Evolutionary conservation across 2,113 vertebrate genomes (phyloP), one percentile per base, ranked within the genome.

Genomic region (Leptobrachium ailaonicum): DNA sequence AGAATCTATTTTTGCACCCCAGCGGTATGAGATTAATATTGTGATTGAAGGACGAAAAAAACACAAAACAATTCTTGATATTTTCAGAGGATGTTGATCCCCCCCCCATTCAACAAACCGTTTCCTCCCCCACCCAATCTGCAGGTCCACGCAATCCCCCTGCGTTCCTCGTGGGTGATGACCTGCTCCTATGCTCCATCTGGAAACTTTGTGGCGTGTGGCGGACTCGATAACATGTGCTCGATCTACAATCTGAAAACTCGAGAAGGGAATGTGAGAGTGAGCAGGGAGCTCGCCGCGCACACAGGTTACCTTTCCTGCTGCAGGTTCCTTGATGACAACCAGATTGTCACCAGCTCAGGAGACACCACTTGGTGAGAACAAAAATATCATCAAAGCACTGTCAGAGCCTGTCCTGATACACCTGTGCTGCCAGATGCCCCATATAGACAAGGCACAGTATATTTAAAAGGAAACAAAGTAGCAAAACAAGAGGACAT

Each of bases 161-260:
- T 99, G 80, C 95, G 96, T 80, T 99, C 98, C 2, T 98, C 97
- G 1, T 99, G 98, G 98, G 98, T 99, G 87, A 99, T 99, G 98
- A 99, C 98, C 54, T 99, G 98, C 88, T 88, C 96, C 82, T 99
- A 99, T 1, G 96, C 98, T 2, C 97, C 97, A 0, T 99, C 98
- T 0, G 98, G 98, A 76, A 98, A 98, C 89, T 94, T 97, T 10
- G 97, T 98, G 89, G 96, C 98, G 0, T 99, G 98, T 11, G 98
- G 98, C 0, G 98, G 98, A 4, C 92, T 99, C 82, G 98, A 99
- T 90, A 99, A 99, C 87, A 96, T 98, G 95, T 99, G 98, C 86
- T 98, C 98, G 87, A 96, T 99, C 91, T 99, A 99, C 88, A 98
- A 90, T 89, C 94, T 99, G 85, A 97, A 97, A 86, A 95, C 95